phyloP scores from a whole-genome alignment of 2,797 vertebrate species.

The Lacerta agilis region DNA sequence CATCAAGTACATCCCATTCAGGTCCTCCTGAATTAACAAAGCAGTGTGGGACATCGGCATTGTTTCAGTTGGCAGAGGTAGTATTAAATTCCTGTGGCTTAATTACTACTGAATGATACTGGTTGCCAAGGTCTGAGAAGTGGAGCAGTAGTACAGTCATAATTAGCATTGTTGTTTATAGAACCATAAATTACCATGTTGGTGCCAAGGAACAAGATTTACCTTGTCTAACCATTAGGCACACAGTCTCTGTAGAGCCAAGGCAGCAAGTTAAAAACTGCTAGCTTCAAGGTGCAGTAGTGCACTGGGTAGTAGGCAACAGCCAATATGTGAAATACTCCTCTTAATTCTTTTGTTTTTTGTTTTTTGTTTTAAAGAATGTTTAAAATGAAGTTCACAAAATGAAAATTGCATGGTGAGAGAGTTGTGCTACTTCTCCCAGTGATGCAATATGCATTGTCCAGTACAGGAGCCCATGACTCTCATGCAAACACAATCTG shows the following conservation, averaged over 20 bases:
- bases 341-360: neutral
- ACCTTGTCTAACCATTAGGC: neutral
- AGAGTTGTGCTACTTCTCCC: neutral
- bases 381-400: neutral
- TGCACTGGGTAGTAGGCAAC: neutral
- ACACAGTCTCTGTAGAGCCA: neutral
- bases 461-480: neutral
- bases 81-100: conserved; percentile 61
- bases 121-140: conserved; percentile 15
- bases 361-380: neutral
- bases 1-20: conserved; percentile 80
- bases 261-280: conserved; percentile 2
- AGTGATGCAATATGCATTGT: neutral
- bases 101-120: conserved; percentile 54
- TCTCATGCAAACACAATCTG: neutral
- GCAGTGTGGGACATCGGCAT: conserved; percentile 81
- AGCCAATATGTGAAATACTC: neutral
- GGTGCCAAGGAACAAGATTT: conserved; percentile 46
- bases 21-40: conserved; percentile 80
- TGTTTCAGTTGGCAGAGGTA: conserved; percentile 86
- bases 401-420: neutral
- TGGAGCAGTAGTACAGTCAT: conserved; percentile 23
- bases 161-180: conserved; percentile 60
- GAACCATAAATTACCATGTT: conserved; percentile 50
- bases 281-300: neutral